phyloP scores from a whole-genome alignment of 2,797 vertebrate genomes.

The Coracias cyanogaster region DNA sequence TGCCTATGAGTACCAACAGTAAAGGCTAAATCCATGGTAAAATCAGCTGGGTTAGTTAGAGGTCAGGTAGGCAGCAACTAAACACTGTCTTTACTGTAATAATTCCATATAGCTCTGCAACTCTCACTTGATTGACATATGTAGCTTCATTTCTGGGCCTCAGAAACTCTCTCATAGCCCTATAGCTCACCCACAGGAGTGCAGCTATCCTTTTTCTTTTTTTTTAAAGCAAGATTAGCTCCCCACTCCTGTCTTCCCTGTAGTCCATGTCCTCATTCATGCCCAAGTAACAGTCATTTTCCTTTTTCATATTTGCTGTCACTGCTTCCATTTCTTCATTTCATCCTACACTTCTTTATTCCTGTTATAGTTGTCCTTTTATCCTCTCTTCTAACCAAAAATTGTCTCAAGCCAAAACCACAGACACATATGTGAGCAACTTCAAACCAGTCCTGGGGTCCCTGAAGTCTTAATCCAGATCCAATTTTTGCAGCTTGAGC shows the following conservation, averaged over 20 bases:
- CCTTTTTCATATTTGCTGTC: conserved; percentile 25
- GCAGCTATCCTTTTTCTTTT: rapidly evolving
- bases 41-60: neutral
- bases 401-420: conserved; percentile 62
- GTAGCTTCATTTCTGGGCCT: neutral
- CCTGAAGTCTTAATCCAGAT: conserved; percentile 70
- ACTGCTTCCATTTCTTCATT: conserved; percentile 58
- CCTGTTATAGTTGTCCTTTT: conserved; percentile 53
- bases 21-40: neutral
- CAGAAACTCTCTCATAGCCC: neutral
- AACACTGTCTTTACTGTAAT: neutral
- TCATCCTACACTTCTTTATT: conserved; percentile 46
- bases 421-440: conserved; percentile 72
- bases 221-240: neutral
- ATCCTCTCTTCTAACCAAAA: conserved; percentile 57
- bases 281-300: neutral
- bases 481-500: conserved; percentile 70
- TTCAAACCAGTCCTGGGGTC: conserved; percentile 63
- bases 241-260: neutral
- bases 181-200: neutral
- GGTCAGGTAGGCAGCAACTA: neutral
- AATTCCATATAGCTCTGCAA: neutral
- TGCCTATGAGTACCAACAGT: neutral
- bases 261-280: neutral
- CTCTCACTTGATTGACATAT: neutral